Conservation (phyloP, 2,888 invertebrate genomes). For the Dynastes maya region DNA sequence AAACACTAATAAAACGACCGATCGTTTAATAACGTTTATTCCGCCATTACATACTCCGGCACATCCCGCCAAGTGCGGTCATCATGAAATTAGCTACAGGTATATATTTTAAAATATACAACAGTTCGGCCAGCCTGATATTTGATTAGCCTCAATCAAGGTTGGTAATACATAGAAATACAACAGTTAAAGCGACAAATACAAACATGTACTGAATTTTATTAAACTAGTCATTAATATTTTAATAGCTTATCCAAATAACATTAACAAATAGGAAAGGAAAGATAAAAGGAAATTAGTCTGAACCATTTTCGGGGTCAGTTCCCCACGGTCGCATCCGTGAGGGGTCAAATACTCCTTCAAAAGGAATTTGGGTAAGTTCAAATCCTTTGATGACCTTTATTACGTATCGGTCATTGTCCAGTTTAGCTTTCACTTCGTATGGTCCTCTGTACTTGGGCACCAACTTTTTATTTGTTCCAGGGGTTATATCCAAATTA, state of each 20-base stretch:
- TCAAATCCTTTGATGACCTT: not conserved
- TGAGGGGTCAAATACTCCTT: constrained; percentile 22
- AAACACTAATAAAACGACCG: too few relatives aligned
- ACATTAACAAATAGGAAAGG: not conserved
- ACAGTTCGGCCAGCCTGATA: too few relatives aligned
- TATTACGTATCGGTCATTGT: not conserved
- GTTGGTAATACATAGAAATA: too few relatives aligned
- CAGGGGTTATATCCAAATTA: too few relatives aligned
- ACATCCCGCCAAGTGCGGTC: too few relatives aligned
- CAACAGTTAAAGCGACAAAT: not conserved
- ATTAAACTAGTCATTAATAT: not conserved
- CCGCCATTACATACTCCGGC: too few relatives aligned
- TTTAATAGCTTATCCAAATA: not conserved
- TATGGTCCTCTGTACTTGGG: not conserved
- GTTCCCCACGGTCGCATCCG: constrained; percentile 4
- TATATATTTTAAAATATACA: too few relatives aligned
- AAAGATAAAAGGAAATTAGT: not conserved
- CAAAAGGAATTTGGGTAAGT: constrained; percentile 3
- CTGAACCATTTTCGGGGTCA: not conserved
- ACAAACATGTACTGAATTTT: not conserved
- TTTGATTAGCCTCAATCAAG: too few relatives aligned
- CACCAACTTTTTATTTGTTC: not conserved
- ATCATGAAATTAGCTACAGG: too few relatives aligned
- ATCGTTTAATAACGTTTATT: too few relatives aligned
- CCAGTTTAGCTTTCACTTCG: constrained; percentile 1